Percentiles rank a stretch among this genome's conserved stretches.
These are phyloP conservation scores for Orius insidiosus DNA, from an alignment of 1,140 invertebrate species.

Conservation along the genomic window DNA sequence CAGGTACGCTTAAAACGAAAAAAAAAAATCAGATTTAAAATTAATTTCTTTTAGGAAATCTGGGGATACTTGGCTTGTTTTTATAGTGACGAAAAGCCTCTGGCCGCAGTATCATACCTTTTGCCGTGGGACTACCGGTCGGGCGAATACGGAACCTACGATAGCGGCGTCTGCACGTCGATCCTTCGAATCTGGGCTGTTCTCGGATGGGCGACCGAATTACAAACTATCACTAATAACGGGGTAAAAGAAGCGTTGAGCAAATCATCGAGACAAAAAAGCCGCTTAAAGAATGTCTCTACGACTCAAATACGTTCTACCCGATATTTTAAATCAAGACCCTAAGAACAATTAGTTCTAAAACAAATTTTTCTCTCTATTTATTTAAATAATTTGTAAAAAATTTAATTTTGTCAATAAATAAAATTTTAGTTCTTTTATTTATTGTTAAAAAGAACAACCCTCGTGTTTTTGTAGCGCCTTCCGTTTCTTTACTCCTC, in stretches of 20 bases:
- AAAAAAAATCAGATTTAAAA: too few species aligned
- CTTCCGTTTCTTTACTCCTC: too few species aligned
- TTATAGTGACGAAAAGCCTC: constrained; percentile 48
- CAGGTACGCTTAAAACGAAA: constrained; percentile 36
- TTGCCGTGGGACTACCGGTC: constrained; percentile 57
- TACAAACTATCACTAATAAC: constrained; percentile 41
- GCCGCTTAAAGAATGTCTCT: constrained; percentile 33
- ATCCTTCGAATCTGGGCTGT: constrained; percentile 48
- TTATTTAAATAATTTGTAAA: too few species aligned
- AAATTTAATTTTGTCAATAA: too few species aligned
- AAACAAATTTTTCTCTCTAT: too few species aligned
- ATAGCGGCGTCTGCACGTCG: constrained; percentile 38
- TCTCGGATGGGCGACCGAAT: constrained; percentile 36
- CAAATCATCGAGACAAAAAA: constrained; percentile 30
- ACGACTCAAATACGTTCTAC: constrained; percentile 21
- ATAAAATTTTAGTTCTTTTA: too few species aligned
- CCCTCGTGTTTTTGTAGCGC: too few species aligned
- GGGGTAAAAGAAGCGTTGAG: constrained; percentile 41
- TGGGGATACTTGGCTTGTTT: constrained; percentile 49
- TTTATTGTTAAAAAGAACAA: too few species aligned
- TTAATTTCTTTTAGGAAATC: constrained; percentile 45
- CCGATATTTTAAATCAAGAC: too few species aligned
- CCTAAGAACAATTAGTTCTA: too few species aligned
- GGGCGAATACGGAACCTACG: constrained; percentile 57
- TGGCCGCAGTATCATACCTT: constrained; percentile 67